These are phyloP conservation scores for Xestobium rufovillosum DNA, from an alignment of 2,888 invertebrate genomes.

Conservation along the genomic window DNA sequence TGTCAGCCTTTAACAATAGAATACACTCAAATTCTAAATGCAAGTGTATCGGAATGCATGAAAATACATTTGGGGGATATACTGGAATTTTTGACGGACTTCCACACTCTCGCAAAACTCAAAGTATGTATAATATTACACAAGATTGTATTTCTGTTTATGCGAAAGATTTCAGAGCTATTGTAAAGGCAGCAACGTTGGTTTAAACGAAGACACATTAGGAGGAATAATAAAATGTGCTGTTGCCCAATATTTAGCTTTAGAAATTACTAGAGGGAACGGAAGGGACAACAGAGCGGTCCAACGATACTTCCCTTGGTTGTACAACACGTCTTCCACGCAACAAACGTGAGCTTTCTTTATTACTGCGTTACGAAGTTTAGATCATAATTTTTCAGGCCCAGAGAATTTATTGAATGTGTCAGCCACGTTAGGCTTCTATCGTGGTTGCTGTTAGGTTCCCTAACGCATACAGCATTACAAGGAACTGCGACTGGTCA, in stretches of 20 bases:
- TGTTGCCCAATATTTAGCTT: slow-evolving; percentile 84
- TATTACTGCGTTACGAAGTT: no score
- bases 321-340: slow-evolving; percentile 69
- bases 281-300: slow-evolving; percentile 76
- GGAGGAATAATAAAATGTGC: slow-evolving; percentile 96
- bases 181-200: slow-evolving; percentile 55
- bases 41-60: slow-evolving; percentile 92
- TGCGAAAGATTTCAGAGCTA: slow-evolving; percentile 49
- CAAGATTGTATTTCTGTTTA: slow-evolving; percentile 3
- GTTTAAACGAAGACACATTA: slow-evolving; percentile 89
- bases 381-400: slow-evolving; percentile 58
- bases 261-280: slow-evolving; percentile 88
- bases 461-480: slow-evolving; percentile 80
- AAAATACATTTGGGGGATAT: slow-evolving; percentile 86
- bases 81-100: slow-evolving; percentile 90
- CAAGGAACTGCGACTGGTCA: slow-evolving; percentile 46
- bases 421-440: slow-evolving; percentile 88
- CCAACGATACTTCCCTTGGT: slow-evolving; percentile 81
- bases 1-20: slow-evolving; percentile 38
- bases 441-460: slow-evolving; percentile 93
- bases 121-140: slow-evolving; percentile 56
- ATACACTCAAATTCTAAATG: slow-evolving; percentile 54
- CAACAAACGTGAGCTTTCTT: slow-evolving; percentile 72
- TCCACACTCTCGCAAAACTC: slow-evolving; percentile 92
- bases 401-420: slow-evolving; percentile 91